Percentiles rank a stretch among this genome's conserved stretches.
Conservation (phyloP, 2,113 vertebrate species). For the Heloderma charlesbogerti region DNA sequence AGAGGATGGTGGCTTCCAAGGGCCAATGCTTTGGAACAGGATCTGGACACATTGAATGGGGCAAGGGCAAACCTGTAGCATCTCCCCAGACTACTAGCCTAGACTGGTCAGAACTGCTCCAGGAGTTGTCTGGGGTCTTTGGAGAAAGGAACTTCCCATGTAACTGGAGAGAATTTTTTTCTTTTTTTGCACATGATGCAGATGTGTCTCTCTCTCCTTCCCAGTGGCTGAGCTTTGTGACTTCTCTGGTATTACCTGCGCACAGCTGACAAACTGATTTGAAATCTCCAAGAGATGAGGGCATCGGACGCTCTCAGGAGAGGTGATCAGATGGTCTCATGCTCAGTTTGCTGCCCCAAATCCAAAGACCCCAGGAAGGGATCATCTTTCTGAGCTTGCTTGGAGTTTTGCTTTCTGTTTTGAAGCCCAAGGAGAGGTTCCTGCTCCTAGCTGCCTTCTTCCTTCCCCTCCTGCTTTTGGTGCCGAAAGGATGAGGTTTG, state of each 20-base stretch:
- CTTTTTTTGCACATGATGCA: conserved; percentile 12
- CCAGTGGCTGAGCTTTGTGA: conserved; percentile 24
- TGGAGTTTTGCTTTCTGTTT: background rate
- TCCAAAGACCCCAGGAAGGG: conserved; percentile 43
- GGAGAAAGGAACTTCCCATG: conserved; percentile 47
- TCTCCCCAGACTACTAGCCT: background rate
- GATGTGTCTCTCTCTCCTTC: conserved; percentile 19
- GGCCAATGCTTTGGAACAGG: no score
- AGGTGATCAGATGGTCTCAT: background rate
- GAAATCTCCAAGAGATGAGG: background rate
- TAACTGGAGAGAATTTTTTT: conserved; percentile 30
- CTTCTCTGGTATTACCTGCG: background rate
- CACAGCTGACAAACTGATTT: background rate
- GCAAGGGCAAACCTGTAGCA: background rate
- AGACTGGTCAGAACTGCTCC: background rate
- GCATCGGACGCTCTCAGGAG: background rate
- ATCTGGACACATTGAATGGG: background rate
- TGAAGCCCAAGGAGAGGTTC: background rate
- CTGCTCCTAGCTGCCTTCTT: background rate
- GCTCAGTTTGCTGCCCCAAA: background rate
- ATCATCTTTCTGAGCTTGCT: background rate
- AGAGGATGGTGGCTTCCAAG: no score
- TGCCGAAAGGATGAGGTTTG: background rate
- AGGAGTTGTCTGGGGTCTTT: conserved; percentile 41
- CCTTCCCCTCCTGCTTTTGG: background rate